Conservation (phyloP, 2,888 invertebrate genomes). For the Prosapia bicincta region DNA sequence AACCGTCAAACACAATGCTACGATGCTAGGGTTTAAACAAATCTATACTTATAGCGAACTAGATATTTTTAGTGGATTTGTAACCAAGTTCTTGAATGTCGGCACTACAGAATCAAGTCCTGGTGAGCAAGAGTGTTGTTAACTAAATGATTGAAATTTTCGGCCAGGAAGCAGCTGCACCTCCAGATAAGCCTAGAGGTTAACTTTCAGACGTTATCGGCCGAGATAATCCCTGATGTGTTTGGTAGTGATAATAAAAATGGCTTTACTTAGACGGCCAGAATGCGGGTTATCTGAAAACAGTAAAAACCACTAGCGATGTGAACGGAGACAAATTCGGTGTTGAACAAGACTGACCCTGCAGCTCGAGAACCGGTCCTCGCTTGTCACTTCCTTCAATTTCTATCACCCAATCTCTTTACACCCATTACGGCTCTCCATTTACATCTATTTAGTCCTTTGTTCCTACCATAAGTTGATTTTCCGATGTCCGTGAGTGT, state of each 20-base stretch:
- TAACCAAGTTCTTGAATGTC: too few species aligned
- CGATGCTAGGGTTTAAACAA: too few species aligned
- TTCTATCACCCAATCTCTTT: not conserved
- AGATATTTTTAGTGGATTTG: too few species aligned
- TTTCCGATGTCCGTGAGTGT: too few species aligned
- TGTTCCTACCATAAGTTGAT: too few species aligned
- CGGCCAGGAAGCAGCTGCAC: not conserved
- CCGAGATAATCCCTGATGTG: not conserved
- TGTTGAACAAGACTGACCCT: not conserved
- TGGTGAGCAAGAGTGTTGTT: too few species aligned
- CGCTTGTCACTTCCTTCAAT: not conserved
- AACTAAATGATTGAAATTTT: not conserved
- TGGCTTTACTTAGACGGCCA: not conserved
- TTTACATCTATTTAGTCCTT: not conserved
- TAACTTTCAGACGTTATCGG: not conserved
- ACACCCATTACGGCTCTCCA: not conserved
- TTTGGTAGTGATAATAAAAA: not conserved
- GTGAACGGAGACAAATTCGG: not conserved
- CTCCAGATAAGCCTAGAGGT: not conserved
- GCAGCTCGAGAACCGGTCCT: not conserved
- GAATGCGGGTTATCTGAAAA: not conserved
- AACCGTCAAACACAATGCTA: too few species aligned
- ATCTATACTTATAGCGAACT: too few species aligned
- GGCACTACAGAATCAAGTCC: too few species aligned
- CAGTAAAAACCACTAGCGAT: not conserved